These are phyloP conservation scores for Ophonus ardosiacus DNA, from an alignment of 2,888 invertebrate species.

Conservation along the genomic window DNA sequence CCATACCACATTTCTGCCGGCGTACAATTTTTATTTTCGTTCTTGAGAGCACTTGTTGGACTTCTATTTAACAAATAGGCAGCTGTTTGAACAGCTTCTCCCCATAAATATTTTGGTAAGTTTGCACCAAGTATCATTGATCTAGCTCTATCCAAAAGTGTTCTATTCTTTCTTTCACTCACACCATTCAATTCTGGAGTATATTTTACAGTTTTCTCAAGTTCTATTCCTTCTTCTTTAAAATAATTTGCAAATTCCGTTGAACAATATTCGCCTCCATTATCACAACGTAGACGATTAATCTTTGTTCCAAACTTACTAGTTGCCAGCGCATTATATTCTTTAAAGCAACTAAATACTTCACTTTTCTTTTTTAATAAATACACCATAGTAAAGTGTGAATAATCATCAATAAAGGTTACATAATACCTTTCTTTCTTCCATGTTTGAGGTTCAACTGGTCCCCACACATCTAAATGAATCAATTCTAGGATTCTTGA, in stretches of 20 bases:
- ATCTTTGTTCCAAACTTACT: conserved; percentile 62
- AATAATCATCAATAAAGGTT: conserved; percentile 65
- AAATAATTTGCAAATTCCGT: conserved; percentile 43
- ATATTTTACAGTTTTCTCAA: no score
- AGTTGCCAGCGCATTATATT: conserved; percentile 54
- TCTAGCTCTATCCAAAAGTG: no score
- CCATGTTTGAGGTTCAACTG: conserved; percentile 64
- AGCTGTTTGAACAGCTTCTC: conserved; percentile 38
- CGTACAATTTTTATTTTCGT: no score
- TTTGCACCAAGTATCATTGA: no score
- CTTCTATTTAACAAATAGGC: conserved; percentile 32
- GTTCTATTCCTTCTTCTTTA: no score
- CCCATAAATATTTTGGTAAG: conserved; percentile 18
- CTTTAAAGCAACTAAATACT: conserved; percentile 62
- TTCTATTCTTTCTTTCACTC: no score
- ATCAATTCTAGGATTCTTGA: conserved; percentile 64
- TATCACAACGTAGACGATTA: conserved; percentile 64
- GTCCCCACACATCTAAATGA: conserved; percentile 65
- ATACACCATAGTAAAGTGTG: conserved; percentile 64
- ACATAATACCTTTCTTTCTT: conserved; percentile 65
- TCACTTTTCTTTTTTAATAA: conserved; percentile 63
- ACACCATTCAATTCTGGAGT: no score
- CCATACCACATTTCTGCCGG: no score
- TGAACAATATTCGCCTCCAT: conserved; percentile 64
- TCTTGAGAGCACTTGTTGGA: neutral